Conservation (phyloP, 2,888 invertebrate genomes). For the Heliconius cydno region DNA sequence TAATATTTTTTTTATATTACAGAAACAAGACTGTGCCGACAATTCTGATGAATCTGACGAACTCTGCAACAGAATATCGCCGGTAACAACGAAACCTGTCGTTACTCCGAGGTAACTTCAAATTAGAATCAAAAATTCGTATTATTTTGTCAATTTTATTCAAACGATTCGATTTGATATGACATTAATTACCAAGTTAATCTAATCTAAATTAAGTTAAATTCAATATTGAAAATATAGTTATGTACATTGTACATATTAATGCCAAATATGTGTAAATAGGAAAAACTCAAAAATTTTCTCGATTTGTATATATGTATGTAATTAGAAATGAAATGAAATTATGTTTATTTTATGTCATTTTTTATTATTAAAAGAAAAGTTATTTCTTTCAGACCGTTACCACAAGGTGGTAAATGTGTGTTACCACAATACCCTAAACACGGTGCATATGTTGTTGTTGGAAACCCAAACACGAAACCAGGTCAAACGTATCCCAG, state of each 20-base stretch:
- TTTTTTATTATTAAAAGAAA: neutral
- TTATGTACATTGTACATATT: neutral
- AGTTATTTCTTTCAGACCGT: slow-evolving; percentile 47
- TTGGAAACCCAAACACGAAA: slow-evolving; percentile 55
- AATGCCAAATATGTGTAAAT: too few species aligned
- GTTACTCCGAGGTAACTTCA: slow-evolving; percentile 2
- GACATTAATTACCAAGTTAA: too few species aligned
- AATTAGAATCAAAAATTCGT: too few species aligned
- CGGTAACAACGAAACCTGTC: slow-evolving; percentile 38
- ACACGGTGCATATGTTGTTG: slow-evolving; percentile 59
- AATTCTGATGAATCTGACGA: slow-evolving; percentile 56
- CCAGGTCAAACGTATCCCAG: slow-evolving; percentile 53
- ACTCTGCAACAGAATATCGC: slow-evolving; percentile 52
- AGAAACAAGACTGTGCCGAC: slow-evolving; percentile 52
- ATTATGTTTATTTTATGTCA: neutral
- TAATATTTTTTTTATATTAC: slow-evolving; percentile 49
- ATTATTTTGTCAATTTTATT: too few species aligned
- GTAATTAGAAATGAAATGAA: too few species aligned
- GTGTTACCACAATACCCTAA: slow-evolving; percentile 61
- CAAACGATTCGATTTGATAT: too few species aligned
- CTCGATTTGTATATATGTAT: too few species aligned
- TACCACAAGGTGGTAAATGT: slow-evolving; percentile 54
- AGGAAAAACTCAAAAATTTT: too few species aligned
- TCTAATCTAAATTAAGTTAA: neutral
- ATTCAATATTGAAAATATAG: neutral